Conservation (phyloP, 1,140 invertebrate genomes). For the Drosophila jambulina region DNA sequence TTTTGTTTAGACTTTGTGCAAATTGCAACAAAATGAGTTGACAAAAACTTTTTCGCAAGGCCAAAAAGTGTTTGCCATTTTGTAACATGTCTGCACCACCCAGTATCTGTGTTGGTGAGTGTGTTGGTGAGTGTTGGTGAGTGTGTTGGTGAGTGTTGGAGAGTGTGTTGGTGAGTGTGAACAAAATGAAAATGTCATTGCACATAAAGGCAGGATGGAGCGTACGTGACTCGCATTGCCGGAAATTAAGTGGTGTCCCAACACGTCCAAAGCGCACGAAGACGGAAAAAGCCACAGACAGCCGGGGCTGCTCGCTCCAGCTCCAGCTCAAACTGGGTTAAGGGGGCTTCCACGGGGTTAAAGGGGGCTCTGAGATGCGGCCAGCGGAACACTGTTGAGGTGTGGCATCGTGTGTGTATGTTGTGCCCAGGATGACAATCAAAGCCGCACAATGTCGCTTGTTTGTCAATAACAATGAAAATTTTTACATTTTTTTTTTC, state of each 20-base stretch:
- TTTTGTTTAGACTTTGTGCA: slow-evolving; percentile 51
- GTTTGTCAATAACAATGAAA: slow-evolving; percentile 75
- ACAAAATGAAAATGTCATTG: slow-evolving; percentile 78
- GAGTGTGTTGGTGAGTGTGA: slow-evolving; percentile 48
- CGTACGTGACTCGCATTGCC: slow-evolving; percentile 76
- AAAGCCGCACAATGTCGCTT: slow-evolving; percentile 74
- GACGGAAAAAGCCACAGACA: slow-evolving; percentile 63
- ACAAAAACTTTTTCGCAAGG: slow-evolving; percentile 63
- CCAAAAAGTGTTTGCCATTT: slow-evolving; percentile 62
- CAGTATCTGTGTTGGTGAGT: neutral
- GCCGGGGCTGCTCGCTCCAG: neutral
- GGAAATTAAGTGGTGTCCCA: slow-evolving; percentile 76
- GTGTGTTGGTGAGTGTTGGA: slow-evolving; percentile 27
- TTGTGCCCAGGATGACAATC: slow-evolving; percentile 58
- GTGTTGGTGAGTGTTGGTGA: slow-evolving; percentile 18
- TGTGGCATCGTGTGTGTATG: slow-evolving; percentile 25
- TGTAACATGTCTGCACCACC: slow-evolving; percentile 62
- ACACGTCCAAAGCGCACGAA: slow-evolving; percentile 71
- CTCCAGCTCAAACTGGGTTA: slow-evolving; percentile 7
- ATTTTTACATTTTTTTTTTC: neutral
- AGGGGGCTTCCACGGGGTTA: slow-evolving; percentile 6
- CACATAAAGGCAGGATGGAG: slow-evolving; percentile 75
- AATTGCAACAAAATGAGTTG: slow-evolving; percentile 78
- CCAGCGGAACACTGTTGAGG: slow-evolving; percentile 42
- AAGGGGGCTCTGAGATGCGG: slow-evolving; percentile 23